These are phyloP conservation scores for Asobara japonica DNA, from an alignment of 1,140 invertebrate genomes.

Conservation along the genomic window DNA sequence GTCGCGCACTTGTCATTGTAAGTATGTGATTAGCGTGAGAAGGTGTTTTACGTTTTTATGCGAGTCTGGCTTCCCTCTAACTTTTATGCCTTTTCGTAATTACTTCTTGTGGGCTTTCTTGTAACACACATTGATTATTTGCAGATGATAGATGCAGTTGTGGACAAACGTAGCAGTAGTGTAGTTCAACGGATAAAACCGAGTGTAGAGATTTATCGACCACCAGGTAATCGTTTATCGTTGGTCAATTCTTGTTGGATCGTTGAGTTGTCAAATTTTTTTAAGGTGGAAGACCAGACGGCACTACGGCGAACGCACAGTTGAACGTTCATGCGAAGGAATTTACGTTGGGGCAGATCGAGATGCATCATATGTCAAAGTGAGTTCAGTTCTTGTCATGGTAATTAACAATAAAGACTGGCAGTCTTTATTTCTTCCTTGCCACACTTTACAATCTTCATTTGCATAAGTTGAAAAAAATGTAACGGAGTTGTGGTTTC, in stretches of 20 bases:
- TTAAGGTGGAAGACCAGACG: constrained; percentile 61
- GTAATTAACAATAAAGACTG: too few relatives aligned
- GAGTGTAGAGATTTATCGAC: constrained; percentile 86
- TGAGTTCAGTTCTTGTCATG: constrained; percentile 59
- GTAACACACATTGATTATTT: constrained; percentile 32
- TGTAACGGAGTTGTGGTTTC: too few relatives aligned
- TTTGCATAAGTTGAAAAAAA: too few relatives aligned
- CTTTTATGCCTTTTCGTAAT: neutral
- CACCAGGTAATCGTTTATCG: constrained; percentile 70
- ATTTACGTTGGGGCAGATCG: constrained; percentile 80
- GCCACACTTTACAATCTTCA: too few relatives aligned
- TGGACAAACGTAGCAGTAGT: constrained; percentile 59
- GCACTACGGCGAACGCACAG: constrained; percentile 62
- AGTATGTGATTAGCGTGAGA: constrained; percentile 37
- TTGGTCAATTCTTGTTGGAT: neutral
- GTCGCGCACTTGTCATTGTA: constrained; percentile 55
- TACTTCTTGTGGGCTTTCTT: neutral
- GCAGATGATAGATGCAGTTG: constrained; percentile 64
- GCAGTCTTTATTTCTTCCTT: too few relatives aligned
- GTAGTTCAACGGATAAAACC: constrained; percentile 71
- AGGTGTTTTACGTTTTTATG: constrained; percentile 4
- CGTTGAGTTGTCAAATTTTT: constrained; percentile 19
- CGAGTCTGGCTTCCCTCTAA: neutral
- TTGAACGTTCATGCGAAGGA: constrained; percentile 87
- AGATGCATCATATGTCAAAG: constrained; percentile 67